These are phyloP conservation scores for Ceyx erithaca DNA, from an alignment of 2,797 vertebrate genomes.

Conservation along the genomic window DNA sequence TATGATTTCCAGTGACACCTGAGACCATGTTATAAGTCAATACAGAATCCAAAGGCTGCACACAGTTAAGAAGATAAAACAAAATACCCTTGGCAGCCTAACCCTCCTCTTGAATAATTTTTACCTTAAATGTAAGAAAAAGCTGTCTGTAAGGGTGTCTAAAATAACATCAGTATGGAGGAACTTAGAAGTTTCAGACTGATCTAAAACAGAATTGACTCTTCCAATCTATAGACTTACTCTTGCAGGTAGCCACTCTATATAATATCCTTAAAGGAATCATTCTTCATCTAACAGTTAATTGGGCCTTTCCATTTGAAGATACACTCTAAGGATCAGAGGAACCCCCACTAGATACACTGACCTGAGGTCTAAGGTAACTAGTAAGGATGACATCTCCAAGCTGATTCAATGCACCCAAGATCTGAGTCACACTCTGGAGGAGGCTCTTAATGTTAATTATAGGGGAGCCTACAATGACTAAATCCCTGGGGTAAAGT, in stretches of 20 bases:
- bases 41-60: not conserved
- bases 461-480: not conserved
- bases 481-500: not conserved
- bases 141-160: not conserved
- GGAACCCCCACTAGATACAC: not conserved
- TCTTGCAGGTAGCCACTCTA: not conserved
- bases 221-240: not conserved
- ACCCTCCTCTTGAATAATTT: not conserved
- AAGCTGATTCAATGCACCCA: not conserved
- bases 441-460: not conserved
- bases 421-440: not conserved
- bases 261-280: not conserved
- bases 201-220: not conserved
- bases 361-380: not conserved
- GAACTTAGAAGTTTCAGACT: not conserved
- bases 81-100: not conserved
- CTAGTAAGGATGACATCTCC: not conserved
- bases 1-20: not conserved
- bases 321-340: not conserved
- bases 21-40: not conserved
- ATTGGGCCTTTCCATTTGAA: not conserved
- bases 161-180: rapidly evolving
- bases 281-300: not conserved
- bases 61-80: not conserved
- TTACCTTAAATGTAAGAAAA: not conserved